These are phyloP conservation scores for Acheta domesticus DNA, from an alignment of 2,888 invertebrate genomes.

Conservation along the genomic window DNA sequence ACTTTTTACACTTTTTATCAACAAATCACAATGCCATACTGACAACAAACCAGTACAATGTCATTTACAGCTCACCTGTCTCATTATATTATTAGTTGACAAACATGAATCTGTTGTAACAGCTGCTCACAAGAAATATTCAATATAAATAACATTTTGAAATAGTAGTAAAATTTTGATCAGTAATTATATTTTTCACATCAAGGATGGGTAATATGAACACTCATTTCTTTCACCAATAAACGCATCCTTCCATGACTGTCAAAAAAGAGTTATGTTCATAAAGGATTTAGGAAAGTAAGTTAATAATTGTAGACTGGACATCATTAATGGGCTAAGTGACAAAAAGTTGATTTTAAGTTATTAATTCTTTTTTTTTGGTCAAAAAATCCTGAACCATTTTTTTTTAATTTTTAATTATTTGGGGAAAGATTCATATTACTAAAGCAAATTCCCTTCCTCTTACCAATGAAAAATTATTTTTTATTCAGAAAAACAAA, in stretches of 20 bases:
- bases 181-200: too few species aligned
- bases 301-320: not conserved
- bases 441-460: not conserved
- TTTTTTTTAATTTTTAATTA: not conserved
- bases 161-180: too few species aligned
- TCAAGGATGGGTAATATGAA: too few species aligned
- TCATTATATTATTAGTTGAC: too few species aligned
- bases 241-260: not conserved
- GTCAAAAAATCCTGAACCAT: not conserved
- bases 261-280: not conserved
- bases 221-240: too few species aligned
- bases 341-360: not conserved
- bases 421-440: not conserved
- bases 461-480: not conserved
- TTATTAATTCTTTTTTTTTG: not conserved
- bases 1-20: too few species aligned
- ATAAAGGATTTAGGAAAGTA: not conserved
- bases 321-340: conserved; percentile 7
- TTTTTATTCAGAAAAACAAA: conserved; percentile 21
- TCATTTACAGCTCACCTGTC: too few species aligned
- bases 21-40: too few species aligned
- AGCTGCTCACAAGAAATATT: too few species aligned
- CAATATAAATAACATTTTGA: too few species aligned
- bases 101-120: too few species aligned
- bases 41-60: too few species aligned